Evolutionary conservation across 2,888 invertebrate genomes (phyloP), one percentile per base, ranked within the genome.

Genomic region (Cerceris rybyensis): DNA sequence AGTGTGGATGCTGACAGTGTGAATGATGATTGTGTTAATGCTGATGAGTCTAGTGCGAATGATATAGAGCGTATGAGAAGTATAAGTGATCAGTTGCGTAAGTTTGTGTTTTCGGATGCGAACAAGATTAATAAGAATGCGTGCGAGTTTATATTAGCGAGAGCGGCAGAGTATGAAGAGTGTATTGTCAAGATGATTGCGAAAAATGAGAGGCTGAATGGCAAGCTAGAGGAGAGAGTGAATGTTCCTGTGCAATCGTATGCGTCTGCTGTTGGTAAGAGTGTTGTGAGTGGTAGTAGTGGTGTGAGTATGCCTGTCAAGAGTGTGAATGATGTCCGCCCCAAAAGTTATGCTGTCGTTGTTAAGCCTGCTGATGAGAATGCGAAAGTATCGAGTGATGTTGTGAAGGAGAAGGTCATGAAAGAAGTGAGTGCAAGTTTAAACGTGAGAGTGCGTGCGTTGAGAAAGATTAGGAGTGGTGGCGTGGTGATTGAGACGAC

Each of bases 341-440:
- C 2, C 6, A 57, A 28, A 14, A 14, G 8, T 4, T 72, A 61
- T 57, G 60, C 49, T 0, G 55, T 64, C 7, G 14, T 67, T 8
- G 67, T 72, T 0, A 54, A 7, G 7, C 2, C 58, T 6, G 46
- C 46, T 11, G 49, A 58, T 46, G 66, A 42, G 0, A 14, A 16
- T n/a, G n/a, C 41, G 65, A n/a, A 65, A 59, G 17, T 54, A 11
- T 0, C 28, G 54, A 58, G 14, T 55, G 17, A 58, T n/a, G 61
- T 57, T 6, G 50, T 61, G 6, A 58, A 42, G 0, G 58, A 68
- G 0, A 67, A 67, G 39, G 50, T 43, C 0, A 57, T 17, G 7
- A 63, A 14, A 9, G 50, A 67, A 6, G 6, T n/a, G 6, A 1
- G 67, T 68, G n/a, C n/a, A n/a, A n/a, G n/a, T n/a, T n/a, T n/a